Base-by-base conservation (phyloP, 2,113 vertebrate genomes). In the Hassar affinis region DNA sequence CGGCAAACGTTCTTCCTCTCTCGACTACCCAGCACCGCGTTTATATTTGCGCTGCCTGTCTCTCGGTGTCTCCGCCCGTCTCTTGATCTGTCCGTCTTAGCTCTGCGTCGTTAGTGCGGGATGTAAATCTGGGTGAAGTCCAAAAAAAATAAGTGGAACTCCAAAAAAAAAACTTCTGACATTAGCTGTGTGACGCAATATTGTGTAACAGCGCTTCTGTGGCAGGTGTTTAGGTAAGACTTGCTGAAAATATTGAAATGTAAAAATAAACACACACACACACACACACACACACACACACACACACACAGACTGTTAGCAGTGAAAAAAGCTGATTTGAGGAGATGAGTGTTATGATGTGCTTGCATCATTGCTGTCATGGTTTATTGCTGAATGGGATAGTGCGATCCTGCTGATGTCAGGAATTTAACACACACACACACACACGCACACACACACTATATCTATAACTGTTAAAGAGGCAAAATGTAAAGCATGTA, bases 301-400 rank as follows among this genome's bases (percentile, higher is more conserved):
- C 33, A 35, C 64, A 42, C 64, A 38, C 33, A 22, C 64, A 68
- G 33, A 68, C 49, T 68, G 79, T 80, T 86, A 83, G 61, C 33
- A 68, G 77, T 76, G 79, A 62, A 38, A 69, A 69, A 69, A 61
- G 79, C 78, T 72, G 79, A 84, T 78, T 80, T 81, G 42, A 64
- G 57, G 62, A 54, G 45, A 72, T 81, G 79, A 72, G 72, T 87
- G 59, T 78, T 84, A 61, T 84, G 79, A 78, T 83, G 74, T 14
- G 54, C 66, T 84, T 87, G 82, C 86, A 78, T 84, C 82, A 87
- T 64, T 0, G 38, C 38, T 69, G 66, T 45, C 66, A 42, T 69
- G 66, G 35, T 69, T 69, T 69, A 69, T 45, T 69, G 66, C 66
- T 69, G 66, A 69, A 69, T 45, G 38, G 42, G 66, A 45, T 10